Base-by-base conservation (phyloP, 1,140 invertebrate species). In the Stenopsyche tienmushanensis region DNA sequence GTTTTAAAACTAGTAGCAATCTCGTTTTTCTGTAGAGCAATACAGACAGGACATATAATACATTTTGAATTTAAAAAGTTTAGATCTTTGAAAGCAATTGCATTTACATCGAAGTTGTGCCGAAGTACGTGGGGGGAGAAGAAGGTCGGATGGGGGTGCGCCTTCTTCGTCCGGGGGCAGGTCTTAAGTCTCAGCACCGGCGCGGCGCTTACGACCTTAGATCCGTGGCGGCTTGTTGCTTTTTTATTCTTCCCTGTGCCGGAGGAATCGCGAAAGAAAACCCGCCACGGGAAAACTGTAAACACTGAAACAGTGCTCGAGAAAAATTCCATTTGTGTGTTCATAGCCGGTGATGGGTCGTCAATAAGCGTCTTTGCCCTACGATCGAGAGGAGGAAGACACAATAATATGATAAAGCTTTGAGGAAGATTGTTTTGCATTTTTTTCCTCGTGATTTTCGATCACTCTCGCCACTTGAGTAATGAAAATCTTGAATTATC, bases 51-150 rank as follows among this genome's bases (percentile, higher is more conserved):
- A 58, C 65, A 54, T 20, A 64, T 63, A 52, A 60, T 57, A 64
- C 57, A 68, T 64, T 64, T 64, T 64, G 55, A 68, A 68, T 59
- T 68, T 67, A 60, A 64, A 62, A 68, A 68, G 62, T 68, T 68
- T 44, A n/a, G 60, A 55, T 63, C 59, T 63, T 64, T 52, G 62
- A 59, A 67, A 54, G 62, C 66, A 29, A 68, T 68, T 68, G 62
- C 62, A 68, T 68, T 64, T 68, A 68, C 66, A 68, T 68, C 49
- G 62, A 68, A 64, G 66, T 68, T 68, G 47, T 24, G 52, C 52
- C 52, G 25, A 54, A 54, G 42, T 39, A 47, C 39, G 50, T 42
- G n/a, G 29, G 39, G 39, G 52, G 26, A 34, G 29, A 34, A 5
- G 29, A 15, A n/a, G 49, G 44, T 18, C 44, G 44, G 44, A 15